phyloP scores from a whole-genome alignment of 2,888 invertebrate genomes.

The Calameuta filiformis region DNA sequence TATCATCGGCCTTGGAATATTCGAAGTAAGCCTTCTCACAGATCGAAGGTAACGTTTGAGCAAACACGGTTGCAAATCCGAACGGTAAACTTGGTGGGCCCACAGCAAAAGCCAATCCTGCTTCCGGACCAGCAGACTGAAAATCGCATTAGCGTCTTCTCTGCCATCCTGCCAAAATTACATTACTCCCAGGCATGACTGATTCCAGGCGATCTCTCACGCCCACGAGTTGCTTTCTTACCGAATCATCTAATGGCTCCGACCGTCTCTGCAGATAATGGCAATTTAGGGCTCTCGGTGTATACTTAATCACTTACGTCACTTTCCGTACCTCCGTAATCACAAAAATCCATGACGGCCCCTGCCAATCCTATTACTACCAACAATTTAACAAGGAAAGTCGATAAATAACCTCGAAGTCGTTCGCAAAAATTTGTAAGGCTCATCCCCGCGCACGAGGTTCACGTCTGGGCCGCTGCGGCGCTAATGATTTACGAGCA shows the following conservation, averaged over 20 bases:
- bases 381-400: not conserved
- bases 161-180: not conserved
- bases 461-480: not conserved
- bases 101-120: slow-evolving; percentile 27
- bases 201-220: not conserved
- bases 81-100: not conserved
- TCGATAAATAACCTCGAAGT: not conserved
- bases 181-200: not conserved
- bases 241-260: not conserved
- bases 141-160: slow-evolving; percentile 27
- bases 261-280: not conserved
- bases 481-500: not conserved
- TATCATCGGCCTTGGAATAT: not conserved
- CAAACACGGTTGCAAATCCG: not conserved
- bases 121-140: slow-evolving; percentile 30
- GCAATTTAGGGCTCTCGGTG: not conserved
- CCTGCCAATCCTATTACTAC: not conserved
- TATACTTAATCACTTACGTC: slow-evolving; percentile 17
- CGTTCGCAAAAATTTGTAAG: not conserved
- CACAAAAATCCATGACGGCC: not conserved
- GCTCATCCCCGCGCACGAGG: not conserved
- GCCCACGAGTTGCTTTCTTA: not conserved
- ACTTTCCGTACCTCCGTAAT: slow-evolving; percentile 2
- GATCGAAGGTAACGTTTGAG: not conserved
- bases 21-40: not conserved